Percentiles rank a stretch among this genome's conserved stretches.
Conservation (phyloP, 2,797 vertebrate genomes). For the Rhinatrema bivittatum region DNA sequence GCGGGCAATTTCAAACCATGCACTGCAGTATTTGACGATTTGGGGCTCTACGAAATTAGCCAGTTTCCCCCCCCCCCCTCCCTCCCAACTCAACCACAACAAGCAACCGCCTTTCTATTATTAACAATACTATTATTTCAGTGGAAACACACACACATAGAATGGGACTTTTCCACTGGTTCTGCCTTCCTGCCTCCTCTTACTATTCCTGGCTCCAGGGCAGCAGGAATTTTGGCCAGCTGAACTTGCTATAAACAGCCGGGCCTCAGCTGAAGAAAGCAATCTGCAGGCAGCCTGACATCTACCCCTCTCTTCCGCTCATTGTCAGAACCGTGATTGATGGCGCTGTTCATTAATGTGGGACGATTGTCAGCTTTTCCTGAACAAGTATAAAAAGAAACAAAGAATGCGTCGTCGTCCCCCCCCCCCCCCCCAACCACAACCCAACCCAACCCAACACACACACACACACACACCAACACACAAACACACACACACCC, state of each 20-base stretch:
- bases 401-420: too few species aligned
- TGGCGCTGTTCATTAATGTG: constrained; percentile 91
- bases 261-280: constrained; percentile 50
- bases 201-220: constrained; percentile 53
- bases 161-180: constrained; percentile 28
- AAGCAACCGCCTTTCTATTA: constrained; percentile 11
- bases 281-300: constrained; percentile 74
- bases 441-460: too few species aligned
- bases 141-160: constrained; percentile 32
- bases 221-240: constrained; percentile 54
- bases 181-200: constrained; percentile 47
- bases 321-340: constrained; percentile 91
- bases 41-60: too few species aligned
- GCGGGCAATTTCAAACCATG: too few species aligned
- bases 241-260: constrained; percentile 70
- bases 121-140: constrained; percentile 12
- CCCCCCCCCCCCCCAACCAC: too few species aligned
- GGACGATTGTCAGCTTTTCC: constrained; percentile 96
- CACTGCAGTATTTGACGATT: too few species aligned
- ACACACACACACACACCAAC: too few species aligned
- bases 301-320: constrained; percentile 89
- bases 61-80: too few species aligned
- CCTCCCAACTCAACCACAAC: too few species aligned
- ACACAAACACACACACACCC: too few species aligned
- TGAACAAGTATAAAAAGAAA: constrained; percentile 99